phyloP scores from a whole-genome alignment of 2,113 vertebrate genomes.

The Rhinogobius similis region DNA sequence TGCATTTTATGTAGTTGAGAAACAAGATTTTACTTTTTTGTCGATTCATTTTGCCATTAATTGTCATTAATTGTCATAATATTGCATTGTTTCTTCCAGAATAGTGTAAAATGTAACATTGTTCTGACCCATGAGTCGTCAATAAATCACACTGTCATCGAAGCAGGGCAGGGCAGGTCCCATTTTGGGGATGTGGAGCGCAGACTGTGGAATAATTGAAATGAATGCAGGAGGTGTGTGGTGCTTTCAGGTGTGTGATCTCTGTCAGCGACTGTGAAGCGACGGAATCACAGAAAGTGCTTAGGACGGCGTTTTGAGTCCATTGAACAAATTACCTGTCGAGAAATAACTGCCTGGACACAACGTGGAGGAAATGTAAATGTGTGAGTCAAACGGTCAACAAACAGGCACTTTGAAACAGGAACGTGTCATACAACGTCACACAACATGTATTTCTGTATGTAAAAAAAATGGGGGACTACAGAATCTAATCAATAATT shows the following conservation, averaged over 20 bases:
- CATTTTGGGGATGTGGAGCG: constrained; percentile 23
- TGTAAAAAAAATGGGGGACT: too few species aligned
- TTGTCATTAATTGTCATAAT: too few species aligned
- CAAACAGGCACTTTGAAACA: not conserved
- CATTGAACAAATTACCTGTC: not conserved
- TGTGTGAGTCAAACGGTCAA: not conserved
- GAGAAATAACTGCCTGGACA: not conserved
- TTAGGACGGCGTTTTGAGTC: not conserved
- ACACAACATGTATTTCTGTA: too few species aligned
- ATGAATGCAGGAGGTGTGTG: constrained; percentile 19
- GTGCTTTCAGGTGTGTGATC: not conserved
- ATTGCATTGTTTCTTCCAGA: too few species aligned
- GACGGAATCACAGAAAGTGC: constrained; percentile 9
- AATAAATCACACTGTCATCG: not conserved
- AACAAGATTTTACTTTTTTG: too few species aligned
- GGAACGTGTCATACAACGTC: not conserved
- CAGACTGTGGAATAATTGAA: constrained; percentile 26
- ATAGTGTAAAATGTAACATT: too few species aligned
- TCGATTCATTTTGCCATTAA: too few species aligned
- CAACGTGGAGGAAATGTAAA: not conserved
- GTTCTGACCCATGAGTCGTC: too few species aligned
- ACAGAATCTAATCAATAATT: too few species aligned
- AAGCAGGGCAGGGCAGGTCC: not conserved
- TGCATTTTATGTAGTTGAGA: too few species aligned
- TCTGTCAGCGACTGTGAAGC: constrained; percentile 20